Evolutionary conservation across 2,113 vertebrate species (phyloP), one percentile per base, ranked within the genome.

Genomic region (Donacobius atricapilla): DNA sequence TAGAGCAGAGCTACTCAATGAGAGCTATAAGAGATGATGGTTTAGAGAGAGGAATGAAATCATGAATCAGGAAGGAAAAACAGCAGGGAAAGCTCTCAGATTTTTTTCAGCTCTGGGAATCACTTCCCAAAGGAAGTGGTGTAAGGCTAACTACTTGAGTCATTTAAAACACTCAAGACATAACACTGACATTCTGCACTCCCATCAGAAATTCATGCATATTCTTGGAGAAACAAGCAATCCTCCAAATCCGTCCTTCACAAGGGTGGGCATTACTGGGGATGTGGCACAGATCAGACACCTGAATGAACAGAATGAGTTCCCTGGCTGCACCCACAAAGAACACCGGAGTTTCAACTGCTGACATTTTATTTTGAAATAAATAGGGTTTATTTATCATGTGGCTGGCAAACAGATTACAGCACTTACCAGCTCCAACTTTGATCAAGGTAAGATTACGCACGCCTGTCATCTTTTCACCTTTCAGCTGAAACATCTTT

Each of bases 121-220:
- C 69, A 53, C 95, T 78, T 96, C 96, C 93, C 96, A 97, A 75
- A 92, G 96, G 94, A 97, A 97, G 93, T 82, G 79, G 92, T 47
- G 31, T 42, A 64, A 60, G 56, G 87, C 81, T 63, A 92, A 73
- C 85, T n/a, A 77, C 63, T 80, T 37, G 19, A 90, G 79, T 88
- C 15, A 90, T 60, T 78, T 60, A 54, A 69, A 94, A 58, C 47
- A 78, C 39, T 83, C 48, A 65, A 68, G 65, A 91, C 11, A 81
- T 68, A 82, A 81, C 37, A 90, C 8, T 44, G 33, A 60, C 66
- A 90, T 86, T 66, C 69, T 86, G 56, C 63, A 65, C 12, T 93
- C 31, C 0, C 39, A 92, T 78, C 72, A 93, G 53, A 90, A 93
- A 83, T 47, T 50, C 44, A 71, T 14, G n/a, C 30, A 51, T 31